phyloP scores from a whole-genome alignment of 2,797 vertebrate species.

The Acrossocheilus wenchowensis region DNA sequence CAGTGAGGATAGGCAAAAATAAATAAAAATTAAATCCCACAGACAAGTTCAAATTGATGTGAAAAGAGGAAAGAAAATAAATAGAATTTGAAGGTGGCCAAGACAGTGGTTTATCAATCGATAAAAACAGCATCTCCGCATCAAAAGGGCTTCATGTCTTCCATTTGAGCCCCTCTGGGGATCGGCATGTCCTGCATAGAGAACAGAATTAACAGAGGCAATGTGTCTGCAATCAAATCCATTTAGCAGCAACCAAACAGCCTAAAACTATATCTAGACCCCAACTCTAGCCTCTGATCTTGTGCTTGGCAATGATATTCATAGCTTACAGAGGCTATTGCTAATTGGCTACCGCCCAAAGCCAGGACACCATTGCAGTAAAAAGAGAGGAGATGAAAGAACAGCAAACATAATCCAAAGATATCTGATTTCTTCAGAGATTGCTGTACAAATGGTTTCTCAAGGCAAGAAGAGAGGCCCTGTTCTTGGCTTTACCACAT shows the following conservation, averaged over 20 bases:
- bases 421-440: slow-evolving; percentile 55
- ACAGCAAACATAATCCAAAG: slow-evolving; percentile 40
- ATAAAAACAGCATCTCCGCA: slow-evolving; percentile 46
- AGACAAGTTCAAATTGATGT: slow-evolving; percentile 40
- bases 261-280: slow-evolving; percentile 30
- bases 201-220: slow-evolving; percentile 47
- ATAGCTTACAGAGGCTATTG: slow-evolving; percentile 31
- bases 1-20: slow-evolving; percentile 1
- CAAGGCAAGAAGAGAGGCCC: slow-evolving; percentile 46
- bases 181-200: slow-evolving; percentile 39
- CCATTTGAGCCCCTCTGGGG: slow-evolving; percentile 25
- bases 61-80: slow-evolving; percentile 25
- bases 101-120: slow-evolving; percentile 56
- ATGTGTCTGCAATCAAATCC: slow-evolving; percentile 41
- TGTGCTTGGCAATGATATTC: slow-evolving; percentile 34
- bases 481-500: slow-evolving; percentile 49
- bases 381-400: slow-evolving; percentile 44
- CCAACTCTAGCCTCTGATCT: slow-evolving; percentile 20
- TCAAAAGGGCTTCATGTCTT: slow-evolving; percentile 50
- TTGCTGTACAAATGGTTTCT: slow-evolving; percentile 56
- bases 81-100: slow-evolving; percentile 43
- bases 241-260: slow-evolving; percentile 17
- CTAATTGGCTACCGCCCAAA: slow-evolving; percentile 48
- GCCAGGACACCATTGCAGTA: slow-evolving; percentile 34
- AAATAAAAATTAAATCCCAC: background rate